Percentiles rank a stretch among this genome's conserved stretches.
Evolutionary conservation across 2,888 invertebrate species (phyloP).

Genomic region (Leuctra nigra): DNA sequence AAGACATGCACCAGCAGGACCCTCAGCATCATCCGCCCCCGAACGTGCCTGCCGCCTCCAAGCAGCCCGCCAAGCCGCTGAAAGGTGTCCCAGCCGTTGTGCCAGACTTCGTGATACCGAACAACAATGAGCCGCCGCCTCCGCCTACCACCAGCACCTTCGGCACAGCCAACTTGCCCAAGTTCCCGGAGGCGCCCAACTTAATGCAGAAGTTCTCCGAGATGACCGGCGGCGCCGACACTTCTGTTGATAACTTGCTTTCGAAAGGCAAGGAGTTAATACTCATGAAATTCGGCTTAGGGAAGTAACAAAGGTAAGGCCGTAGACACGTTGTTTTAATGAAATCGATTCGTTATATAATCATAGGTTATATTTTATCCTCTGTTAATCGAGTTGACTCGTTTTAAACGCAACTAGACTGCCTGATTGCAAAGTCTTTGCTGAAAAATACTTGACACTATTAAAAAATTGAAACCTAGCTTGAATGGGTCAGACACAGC

Average conservation of each 20-base stretch:
- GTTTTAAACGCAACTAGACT: no score
- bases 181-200: slow-evolving; percentile 49
- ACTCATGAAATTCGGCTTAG: slow-evolving; percentile 89
- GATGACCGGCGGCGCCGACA: slow-evolving; percentile 56
- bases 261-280: slow-evolving; percentile 91
- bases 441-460: no score
- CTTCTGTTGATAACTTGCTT: slow-evolving; percentile 82
- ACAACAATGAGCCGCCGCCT: slow-evolving; percentile 29
- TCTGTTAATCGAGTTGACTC: no score
- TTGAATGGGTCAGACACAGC: no score
- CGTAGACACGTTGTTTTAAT: no score
- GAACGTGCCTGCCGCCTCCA: slow-evolving; percentile 18
- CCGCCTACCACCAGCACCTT: slow-evolving; percentile 27
- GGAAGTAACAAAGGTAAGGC: slow-evolving; percentile 41
- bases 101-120: slow-evolving; percentile 38
- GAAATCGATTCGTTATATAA: no score
- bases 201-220: slow-evolving; percentile 86
- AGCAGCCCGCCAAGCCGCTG: slow-evolving; percentile 35
- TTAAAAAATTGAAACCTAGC: no score
- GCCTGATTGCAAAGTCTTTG: no score
- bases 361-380: no score
- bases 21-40: slow-evolving; percentile 37
- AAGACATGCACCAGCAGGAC: slow-evolving; percentile 28
- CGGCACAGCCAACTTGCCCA: slow-evolving; percentile 23
- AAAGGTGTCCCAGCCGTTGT: slow-evolving; percentile 45